Base-by-base conservation (phyloP, 2,797 vertebrate genomes). In the Buphagus erythrorhynchus region DNA sequence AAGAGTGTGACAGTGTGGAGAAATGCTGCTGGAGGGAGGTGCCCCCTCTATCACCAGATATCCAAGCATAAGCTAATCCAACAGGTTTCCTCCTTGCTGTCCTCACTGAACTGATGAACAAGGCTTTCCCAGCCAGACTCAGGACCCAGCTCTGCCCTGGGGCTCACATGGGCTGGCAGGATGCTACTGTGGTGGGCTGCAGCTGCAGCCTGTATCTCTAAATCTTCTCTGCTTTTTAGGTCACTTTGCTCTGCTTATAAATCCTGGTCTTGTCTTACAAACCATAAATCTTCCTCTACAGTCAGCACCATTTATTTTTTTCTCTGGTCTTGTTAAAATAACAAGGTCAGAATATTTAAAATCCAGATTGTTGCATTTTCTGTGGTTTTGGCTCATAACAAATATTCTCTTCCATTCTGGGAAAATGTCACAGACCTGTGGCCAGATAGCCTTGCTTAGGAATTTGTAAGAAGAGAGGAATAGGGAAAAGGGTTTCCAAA, bases 271-370 rank as follows among this genome's bases (percentile, higher is more conserved):
- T 96, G 75, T 94, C 8, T 5, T 82, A 89, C 54, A 76, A 88
- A 54, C 75, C 71, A 96, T 97, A 92, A 96, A 97, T 97, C 95
- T 96, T 94, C 69, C 72, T 85, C 55, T 78, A 22, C 25, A 86
- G 79, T 88, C 92, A 86, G 82, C 43, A 78, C 46, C 46, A 83
- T 86, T 95, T 86, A 68, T 93, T 95, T 96, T 93, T 87, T 86
- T 7, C 45, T 92, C 78, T 69, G 69, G 35, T 82, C 88, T 93
- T 93, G 82, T 95, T 93, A 96, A 90, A 94, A 86, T 84, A 96
- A 94, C 93, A 84, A 66, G 86, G 49, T 79, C 66, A 82, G 86
- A 96, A 94, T 95, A 36, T 94, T 95, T 95, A 88, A 96, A 97
- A 91, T 86, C 46, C 54, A 72, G 26, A 81, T 59, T 54, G 63